Percentiles rank a stretch among this genome's conserved stretches.
Evolutionary conservation across 2,113 vertebrate species (phyloP).

Genomic region (Pterocles burchelli): DNA sequence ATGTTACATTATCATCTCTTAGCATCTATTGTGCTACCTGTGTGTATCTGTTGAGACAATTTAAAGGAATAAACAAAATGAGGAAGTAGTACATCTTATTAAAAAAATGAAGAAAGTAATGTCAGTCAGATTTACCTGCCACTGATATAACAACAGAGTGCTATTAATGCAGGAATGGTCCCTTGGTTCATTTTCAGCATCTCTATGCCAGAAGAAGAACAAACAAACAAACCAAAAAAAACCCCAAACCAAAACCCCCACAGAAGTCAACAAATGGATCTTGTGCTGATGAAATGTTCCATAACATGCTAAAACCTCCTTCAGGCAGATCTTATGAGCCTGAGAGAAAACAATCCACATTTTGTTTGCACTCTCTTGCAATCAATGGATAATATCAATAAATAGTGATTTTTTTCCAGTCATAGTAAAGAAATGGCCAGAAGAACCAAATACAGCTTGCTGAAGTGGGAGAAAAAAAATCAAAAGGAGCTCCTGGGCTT

Average conservation of each 20-base stretch:
- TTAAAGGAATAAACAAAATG: neutral
- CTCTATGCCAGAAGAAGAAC: neutral
- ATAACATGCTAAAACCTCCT: neutral
- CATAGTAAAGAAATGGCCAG: neutral
- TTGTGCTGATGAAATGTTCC: neutral
- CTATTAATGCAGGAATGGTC: neutral
- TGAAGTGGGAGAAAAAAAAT: neutral
- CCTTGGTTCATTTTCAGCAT: neutral
- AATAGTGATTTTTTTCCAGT: neutral
- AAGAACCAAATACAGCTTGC: neutral
- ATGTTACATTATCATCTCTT: neutral
- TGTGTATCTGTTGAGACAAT: neutral
- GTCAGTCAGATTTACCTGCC: neutral
- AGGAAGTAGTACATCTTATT: neutral
- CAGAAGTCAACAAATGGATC: neutral
- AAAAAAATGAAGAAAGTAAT: neutral
- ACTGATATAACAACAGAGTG: neutral
- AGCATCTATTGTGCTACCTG: neutral
- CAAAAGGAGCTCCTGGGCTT: neutral
- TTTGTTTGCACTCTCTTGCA: neutral
- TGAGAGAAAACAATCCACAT: neutral
- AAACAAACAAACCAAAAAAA: neutral
- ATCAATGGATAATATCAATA: neutral
- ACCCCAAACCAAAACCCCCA: accelerated
- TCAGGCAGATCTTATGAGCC: neutral